Conservation (phyloP, 2,888 invertebrate genomes). For the Phorcus lineatus region DNA sequence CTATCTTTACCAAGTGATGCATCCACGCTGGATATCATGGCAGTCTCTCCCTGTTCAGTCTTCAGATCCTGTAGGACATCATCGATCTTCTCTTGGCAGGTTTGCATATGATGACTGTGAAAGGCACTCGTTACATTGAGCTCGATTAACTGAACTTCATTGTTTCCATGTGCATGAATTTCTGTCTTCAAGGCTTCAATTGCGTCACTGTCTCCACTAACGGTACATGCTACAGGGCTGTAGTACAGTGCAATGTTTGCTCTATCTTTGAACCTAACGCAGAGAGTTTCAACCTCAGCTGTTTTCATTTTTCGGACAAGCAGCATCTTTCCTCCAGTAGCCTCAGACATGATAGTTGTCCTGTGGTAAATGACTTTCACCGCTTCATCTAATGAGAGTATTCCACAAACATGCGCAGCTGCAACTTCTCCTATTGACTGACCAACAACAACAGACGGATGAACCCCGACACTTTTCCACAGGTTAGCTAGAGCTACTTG, state of each 20-base stretch:
- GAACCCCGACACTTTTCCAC: too few relatives aligned
- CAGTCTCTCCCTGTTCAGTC: too few relatives aligned
- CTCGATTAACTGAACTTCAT: conserved; percentile 34
- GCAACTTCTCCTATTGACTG: conserved; percentile 60
- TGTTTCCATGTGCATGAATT: conserved; percentile 13
- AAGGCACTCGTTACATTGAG: too few relatives aligned
- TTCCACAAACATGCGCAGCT: conserved; percentile 49
- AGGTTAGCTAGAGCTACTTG: too few relatives aligned
- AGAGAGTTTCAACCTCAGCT: conserved; percentile 27
- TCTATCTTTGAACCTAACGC: conserved; percentile 27
- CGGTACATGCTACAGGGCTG: conserved; percentile 41
- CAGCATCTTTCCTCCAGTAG: conserved; percentile 48
- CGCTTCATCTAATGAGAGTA: conserved; percentile 43
- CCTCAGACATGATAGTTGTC: too few relatives aligned
- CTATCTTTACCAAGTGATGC: conserved; percentile 45
- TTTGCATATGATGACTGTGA: too few relatives aligned
- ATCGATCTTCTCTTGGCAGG: conserved; percentile 38
- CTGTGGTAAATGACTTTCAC: conserved; percentile 51
- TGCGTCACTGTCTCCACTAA: conserved; percentile 43
- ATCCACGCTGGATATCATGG: too few relatives aligned
- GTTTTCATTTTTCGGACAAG: too few relatives aligned
- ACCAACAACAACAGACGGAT: too few relatives aligned
- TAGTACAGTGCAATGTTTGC: too few relatives aligned
- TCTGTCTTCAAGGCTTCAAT: conserved; percentile 39
- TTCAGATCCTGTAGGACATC: too few relatives aligned